These are phyloP conservation scores for Holothuria glaberrima DNA, from an alignment of 35 echinoderm and acorn worm genomes.

Conservation along the genomic window DNA sequence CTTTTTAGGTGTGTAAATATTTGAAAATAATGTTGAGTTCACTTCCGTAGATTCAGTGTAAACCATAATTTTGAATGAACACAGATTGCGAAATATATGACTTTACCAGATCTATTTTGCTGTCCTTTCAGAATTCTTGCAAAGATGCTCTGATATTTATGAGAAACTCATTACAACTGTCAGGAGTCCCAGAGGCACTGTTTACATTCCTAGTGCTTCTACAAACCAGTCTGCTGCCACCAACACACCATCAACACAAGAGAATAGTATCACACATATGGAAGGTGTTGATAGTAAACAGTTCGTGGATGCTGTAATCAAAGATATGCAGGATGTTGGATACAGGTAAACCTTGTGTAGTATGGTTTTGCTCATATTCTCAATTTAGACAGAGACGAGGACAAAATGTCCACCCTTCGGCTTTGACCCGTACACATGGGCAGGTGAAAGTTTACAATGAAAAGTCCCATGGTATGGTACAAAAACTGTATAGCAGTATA, in stretches of 20 bases:
- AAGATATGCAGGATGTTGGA: conserved; percentile 62
- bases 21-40: no score
- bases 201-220: conserved; percentile 83
- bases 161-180: conserved; percentile 66
- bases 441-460: no score
- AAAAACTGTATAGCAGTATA: no score
- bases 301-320: conserved; percentile 78
- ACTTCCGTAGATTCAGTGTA: no score
- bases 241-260: background rate
- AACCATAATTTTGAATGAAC: background rate
- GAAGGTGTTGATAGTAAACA: conserved; percentile 83
- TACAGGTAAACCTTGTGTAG: conserved; percentile 63
- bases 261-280: background rate
- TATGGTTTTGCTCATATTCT: no score
- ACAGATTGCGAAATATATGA: background rate
- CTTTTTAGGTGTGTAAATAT: no score
- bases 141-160: conserved; percentile 81
- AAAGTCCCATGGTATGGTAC: no score
- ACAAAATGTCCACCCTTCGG: no score
- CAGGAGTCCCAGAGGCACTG: conserved; percentile 86
- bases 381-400: no score
- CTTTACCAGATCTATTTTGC: background rate
- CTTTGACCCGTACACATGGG: no score
- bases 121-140: conserved; percentile 70
- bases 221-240: background rate